Percentiles rank a stretch among this genome's conserved stretches.
phyloP scores from a whole-genome alignment of 2,113 vertebrate species.

The Chaetodon trifascialis region DNA sequence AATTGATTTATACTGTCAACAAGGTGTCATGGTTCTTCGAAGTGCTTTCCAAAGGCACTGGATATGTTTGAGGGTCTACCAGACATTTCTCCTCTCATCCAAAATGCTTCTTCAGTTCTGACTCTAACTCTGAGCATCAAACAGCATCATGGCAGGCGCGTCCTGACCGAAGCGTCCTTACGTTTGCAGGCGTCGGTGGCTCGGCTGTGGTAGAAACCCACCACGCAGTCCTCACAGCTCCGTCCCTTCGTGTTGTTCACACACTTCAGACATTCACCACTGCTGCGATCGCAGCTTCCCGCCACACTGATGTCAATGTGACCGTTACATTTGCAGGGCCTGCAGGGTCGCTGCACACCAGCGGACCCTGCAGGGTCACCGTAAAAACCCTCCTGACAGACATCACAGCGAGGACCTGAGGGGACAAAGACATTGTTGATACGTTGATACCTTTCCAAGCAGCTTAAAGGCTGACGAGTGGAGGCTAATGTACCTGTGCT shows the following conservation, averaged over 20 bases:
- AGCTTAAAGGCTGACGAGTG: no score
- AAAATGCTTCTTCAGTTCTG: no score
- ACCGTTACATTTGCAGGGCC: constrained; percentile 86
- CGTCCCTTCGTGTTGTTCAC: constrained; percentile 86
- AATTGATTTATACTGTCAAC: no score
- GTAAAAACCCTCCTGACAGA: constrained; percentile 90
- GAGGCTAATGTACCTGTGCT: constrained; percentile 75
- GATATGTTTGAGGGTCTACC: no score
- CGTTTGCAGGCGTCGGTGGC: constrained; percentile 82
- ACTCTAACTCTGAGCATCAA: no score
- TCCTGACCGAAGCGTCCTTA: constrained; percentile 37
- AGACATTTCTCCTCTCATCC: no score
- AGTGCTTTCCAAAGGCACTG: no score
- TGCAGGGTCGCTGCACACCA: constrained; percentile 82
- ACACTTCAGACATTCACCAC: constrained; percentile 90
- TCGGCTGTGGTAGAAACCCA: constrained; percentile 86
- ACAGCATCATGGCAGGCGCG: no score
- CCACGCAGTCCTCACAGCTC: constrained; percentile 87
- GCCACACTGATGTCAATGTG: constrained; percentile 82
- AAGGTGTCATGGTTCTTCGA: no score
- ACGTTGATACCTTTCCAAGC: no score
- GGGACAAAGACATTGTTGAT: background rate
- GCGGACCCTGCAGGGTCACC: constrained; percentile 84
- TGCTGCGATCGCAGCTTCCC: constrained; percentile 87
- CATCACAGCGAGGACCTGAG: constrained; percentile 88